Evolutionary conservation across 2,113 vertebrate species (phyloP), one percentile per base, ranked within the genome.

Genomic region (Embiotoca jacksoni): DNA sequence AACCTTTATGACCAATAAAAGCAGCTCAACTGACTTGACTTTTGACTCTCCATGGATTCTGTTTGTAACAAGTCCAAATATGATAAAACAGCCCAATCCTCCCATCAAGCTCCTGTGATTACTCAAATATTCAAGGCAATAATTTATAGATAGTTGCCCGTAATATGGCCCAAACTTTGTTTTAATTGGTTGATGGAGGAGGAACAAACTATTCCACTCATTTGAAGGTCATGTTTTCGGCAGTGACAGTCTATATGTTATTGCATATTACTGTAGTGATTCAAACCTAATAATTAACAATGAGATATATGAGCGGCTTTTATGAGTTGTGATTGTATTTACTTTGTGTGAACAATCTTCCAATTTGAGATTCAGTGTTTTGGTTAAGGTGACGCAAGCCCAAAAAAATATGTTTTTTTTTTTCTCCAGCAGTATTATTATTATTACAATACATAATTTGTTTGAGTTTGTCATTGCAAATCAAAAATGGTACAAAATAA

Each of bases 71-170:
- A 59, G 11, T 36, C 60, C 75, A 9, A 10, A 4, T 46, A 23
- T 10, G 16, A 23, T 44, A 52, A 61, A 41, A 11, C 11, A n/a
- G 14, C 41, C n/a, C 11, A 37, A 41, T 54, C 23, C 59, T 63
- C n/a, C 61, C n/a, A 6, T 60, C 30, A 39, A 33, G 16, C 35
- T 50, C 52, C 41, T 23, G 0, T 5, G 0, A 36, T 9, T 33
- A 81, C 53, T 64, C 61, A 56, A 3, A 52, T 14, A 7, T 58
- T 37, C 35, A 47, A 66, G 68, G 59, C 23, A 31, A 73, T 7
- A 3, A 63, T 60, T 75, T 61, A 58, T 56, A 36, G 41, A 50
- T 10, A 14, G 1, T 31, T 32, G 35, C 35, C 13, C n/a, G 49
- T 55, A 32, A 60, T 52, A 39, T 68, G 47, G 39, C 50, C 13